Base-by-base conservation (phyloP, 2,888 invertebrate species). In the Xestobium rufovillosum region DNA sequence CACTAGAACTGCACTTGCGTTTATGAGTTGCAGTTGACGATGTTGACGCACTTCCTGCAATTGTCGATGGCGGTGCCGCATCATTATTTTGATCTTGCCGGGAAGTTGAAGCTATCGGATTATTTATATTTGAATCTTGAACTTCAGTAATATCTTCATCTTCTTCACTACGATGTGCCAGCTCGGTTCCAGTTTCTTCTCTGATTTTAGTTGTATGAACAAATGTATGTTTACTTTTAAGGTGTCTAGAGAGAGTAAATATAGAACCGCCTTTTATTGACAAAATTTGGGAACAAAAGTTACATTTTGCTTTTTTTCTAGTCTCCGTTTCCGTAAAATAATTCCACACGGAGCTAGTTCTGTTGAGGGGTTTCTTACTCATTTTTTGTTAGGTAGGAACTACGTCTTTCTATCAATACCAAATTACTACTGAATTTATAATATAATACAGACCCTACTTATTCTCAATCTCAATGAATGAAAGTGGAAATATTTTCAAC, bases 271-370 rank as follows among this genome's bases (percentile, higher is more conserved):
- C 37, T 17, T 38, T 41, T 31, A 19, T 30, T 12, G 38, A 41
- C 13, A 41, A 32, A 14, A 40, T 34, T 34, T 38, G 36, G 4
- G 36, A 36, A 23, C 39, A 39, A 39, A 39, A 39, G 14, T 36
- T 32, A 15, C 40, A 40, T 13, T 40, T 40, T 14, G 36, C 40
- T 25, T 40, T 19, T 23, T 36, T 25, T 31, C 13, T 4, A 10
- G n/a, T n/a, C n/a, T 14, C 29, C 11, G 17, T 16, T 23, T 39
- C 31, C 26, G 15, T 15, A 27, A 35, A 39, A 35, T 11, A 32
- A 35, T 36, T 40, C 40, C 36, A 40, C 9, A 31, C 36, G 15
- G 3, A 12, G 28, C 40, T 40, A 28, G 29, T 27, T 38, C 34
- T 34, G 28, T 38, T 34, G 29, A n/a, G n/a, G n/a, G n/a, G n/a